Evolutionary conservation across 2,797 vertebrate species (phyloP), one percentile per base, ranked within the genome.

Genomic region (Anabacerthia variegaticeps): DNA sequence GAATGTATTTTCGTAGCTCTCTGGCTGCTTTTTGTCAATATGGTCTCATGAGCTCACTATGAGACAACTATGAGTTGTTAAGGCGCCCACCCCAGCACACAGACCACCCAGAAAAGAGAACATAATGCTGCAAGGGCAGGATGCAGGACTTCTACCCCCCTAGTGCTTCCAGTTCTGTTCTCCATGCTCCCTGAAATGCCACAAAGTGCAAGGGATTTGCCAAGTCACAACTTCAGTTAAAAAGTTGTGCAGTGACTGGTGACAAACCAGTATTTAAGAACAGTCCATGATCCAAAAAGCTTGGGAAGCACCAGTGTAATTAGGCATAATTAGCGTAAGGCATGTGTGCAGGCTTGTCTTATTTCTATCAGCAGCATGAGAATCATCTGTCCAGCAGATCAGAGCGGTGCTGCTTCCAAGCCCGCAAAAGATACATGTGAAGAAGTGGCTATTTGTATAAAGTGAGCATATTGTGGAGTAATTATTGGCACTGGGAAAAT

Each of bases 381-480:
- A 95, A 94, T 91, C 92, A 89, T 93, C 88, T 95, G 93, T 79
- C 93, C 85, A 93, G 74, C 86, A 84, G 76, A 90, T 86, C 89
- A 92, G 71, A 87, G 80, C 66, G 75, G 79, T 0, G 0, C 5
- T 71, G 74, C 67, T 95, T 95, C 89, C 88, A 89, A 92, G 89
- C 69, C 59, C 82, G 80, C 63, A 87, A 80, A 94, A 92, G 77
- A 94, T 41, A 44, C 80, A 63, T 51, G 30, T 85, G 85, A 96
- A 96, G 89, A 92, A 93, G 76, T 51, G 94, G 90, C 74, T 95
- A 92, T 90, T 91, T 95, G 94, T 92, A 90, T 82, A 62, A 96
- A 95, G 88, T 71, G 63, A 96, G 79, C 94, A 95, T 93, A 94
- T 71, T 96, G 93, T 82, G 59, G 83, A 93, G 73, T 88, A 90